Evolutionary conservation across 2,797 vertebrate species (phyloP), one percentile per base, ranked within the genome.

Genomic region (Karalla daura): DNA sequence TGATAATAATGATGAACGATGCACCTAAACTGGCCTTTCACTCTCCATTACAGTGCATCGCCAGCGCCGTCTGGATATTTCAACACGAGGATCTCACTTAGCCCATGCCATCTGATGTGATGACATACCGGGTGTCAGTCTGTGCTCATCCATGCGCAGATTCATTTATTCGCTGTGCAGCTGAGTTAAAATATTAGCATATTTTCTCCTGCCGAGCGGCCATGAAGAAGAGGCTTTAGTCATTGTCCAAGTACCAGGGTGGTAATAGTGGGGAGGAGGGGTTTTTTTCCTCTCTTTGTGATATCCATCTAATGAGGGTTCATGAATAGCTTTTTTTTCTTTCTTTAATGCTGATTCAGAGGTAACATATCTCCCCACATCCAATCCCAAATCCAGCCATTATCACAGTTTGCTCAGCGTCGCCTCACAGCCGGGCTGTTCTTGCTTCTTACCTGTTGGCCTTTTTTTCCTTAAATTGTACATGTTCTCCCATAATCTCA

Each of bases 1-100:
- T 10, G 21, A 30, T 87, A 78, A 82, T 88, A 84, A 81, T 85
- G 87, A 81, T 76, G 60, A 78, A 86, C 53, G 74, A 79, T 64
- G 63, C 77, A 49, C 47, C 76, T 44, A 21, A 63, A 60, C 61
- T 30, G 39, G 65, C 62, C 70, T 67, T 50, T 83, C 50, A 28
- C 51, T 76, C 70, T 78, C 71, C 50, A 35, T 83, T 75, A 77
- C 40, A 7, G 15, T 64, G 20, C 62, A 43, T 60, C 36, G 39
- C 71, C 72, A 63, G 73, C 64, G 44, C 32, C 3, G 11, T 74
- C 68, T 70, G 44, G 51, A 30, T 78, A 30, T 81, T 67, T 66
- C 58, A 70, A 45, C 71, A 64, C 5, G 56, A 81, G 74, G 52
- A 54, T 56, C 40, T 63, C 78, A 73, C 84, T 90, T 75, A 71